Evolutionary conservation across 2,888 invertebrate genomes (phyloP), one percentile per base, ranked within the genome.

Genomic region (Fabriciana adippe): DNA sequence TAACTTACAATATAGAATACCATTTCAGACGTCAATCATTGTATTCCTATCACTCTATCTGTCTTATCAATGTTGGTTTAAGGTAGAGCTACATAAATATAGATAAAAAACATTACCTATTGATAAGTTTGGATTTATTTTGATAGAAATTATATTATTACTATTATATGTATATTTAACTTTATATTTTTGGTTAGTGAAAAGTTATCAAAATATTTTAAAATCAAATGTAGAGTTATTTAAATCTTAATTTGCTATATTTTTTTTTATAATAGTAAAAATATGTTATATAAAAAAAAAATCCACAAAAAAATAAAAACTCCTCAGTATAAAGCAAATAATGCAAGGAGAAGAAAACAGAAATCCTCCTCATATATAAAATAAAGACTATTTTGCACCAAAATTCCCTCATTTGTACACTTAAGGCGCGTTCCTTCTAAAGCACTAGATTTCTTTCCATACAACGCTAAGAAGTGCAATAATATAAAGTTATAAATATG

Each of bases 341-440:
- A 65, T 45, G 45, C n/a, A 31, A 15, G 35, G 2, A 11, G 26
- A 31, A 35, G 26, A 6, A 21, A 64, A 35, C n/a, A 31, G 26
- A 59, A 54, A 47, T 59, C 16, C 11, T 51, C 55, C 35, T 48
- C 18, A n/a, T 14, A 50, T 31, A 47, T 62, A 51, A 55, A 55
- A 53, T 64, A 68, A 51, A 54, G 48, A 41, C 48, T 62, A 57
- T 57, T 62, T 66, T 66, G 47, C 56, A 50, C 21, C 54, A 66
- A 55, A 63, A 66, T 55, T 51, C 18, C 55, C 50, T 47, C 63
- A 55, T 62, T 67, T 67, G 61, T 61, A 45, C 55, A 55, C 54
- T 66, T 54, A 61, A 60, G 47, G 41, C 47, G 54, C 16, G 54
- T 59, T 66, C 54, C 59, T 54, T 60, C 31, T 31, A 16, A 48